phyloP scores from a whole-genome alignment of 2,113 vertebrate species.

The Microcebus griseorufus region DNA sequence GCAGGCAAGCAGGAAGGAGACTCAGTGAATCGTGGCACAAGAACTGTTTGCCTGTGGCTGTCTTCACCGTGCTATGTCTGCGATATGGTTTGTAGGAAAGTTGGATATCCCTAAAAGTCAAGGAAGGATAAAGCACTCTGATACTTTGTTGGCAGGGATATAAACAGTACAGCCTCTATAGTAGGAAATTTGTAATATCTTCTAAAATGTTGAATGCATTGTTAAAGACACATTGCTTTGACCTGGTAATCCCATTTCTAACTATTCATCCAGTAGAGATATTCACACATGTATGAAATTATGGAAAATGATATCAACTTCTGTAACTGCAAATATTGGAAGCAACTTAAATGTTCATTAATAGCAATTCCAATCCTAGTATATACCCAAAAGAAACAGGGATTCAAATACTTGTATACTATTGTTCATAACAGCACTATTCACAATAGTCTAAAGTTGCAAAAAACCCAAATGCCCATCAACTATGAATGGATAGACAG shows the following conservation, averaged over 20 bases:
- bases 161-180: not conserved
- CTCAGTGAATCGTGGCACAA: not conserved
- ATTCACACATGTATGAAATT: not conserved
- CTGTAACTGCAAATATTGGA: not conserved
- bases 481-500: not conserved
- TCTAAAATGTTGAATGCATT: constrained; percentile 30
- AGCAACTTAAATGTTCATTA: constrained; percentile 18
- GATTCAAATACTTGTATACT: not conserved
- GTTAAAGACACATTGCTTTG: not conserved
- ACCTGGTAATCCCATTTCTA: not conserved
- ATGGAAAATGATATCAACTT: not conserved
- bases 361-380: not conserved
- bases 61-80: not conserved
- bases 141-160: not conserved
- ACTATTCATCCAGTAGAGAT: not conserved
- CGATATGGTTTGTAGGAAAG: constrained; percentile 5
- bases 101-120: not conserved
- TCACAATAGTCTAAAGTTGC: not conserved
- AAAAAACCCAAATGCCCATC: not conserved
- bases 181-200: not conserved
- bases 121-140: not conserved
- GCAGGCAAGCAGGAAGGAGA: not conserved
- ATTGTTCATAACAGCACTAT: not conserved
- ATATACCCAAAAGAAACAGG: not conserved
- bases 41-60: not conserved